Percentiles rank a stretch among this genome's conserved stretches.
These are phyloP conservation scores for Himalopsyche phryganea DNA, from an alignment of 1,140 invertebrate genomes.

Conservation along the genomic window DNA sequence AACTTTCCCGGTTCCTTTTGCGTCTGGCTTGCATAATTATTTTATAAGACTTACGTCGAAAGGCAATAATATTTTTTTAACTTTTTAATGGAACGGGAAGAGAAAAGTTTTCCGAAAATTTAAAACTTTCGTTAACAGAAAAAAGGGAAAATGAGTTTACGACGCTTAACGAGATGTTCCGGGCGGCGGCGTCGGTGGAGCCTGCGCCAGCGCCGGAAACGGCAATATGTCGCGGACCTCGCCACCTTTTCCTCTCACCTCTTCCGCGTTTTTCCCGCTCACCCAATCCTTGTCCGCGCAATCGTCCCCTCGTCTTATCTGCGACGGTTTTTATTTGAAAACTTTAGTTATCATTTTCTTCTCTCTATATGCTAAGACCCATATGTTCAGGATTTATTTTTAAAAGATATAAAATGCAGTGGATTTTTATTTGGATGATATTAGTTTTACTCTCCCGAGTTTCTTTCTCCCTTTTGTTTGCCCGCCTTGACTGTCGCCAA, in stretches of 20 bases:
- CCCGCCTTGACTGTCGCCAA: too few species aligned
- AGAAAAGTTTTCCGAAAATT: too few species aligned
- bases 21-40: too few species aligned
- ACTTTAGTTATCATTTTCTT: background rate
- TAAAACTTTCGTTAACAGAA: too few species aligned
- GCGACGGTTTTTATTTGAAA: slow-evolving; percentile 2
- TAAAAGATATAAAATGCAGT: slow-evolving; percentile 3
- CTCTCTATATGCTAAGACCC: background rate
- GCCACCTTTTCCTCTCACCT: background rate
- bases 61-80: too few species aligned
- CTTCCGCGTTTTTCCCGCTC: too few species aligned
- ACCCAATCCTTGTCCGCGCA: too few species aligned
- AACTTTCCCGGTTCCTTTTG: too few species aligned
- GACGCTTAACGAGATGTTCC: slow-evolving; percentile 3
- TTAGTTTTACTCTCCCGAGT: background rate
- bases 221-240: background rate
- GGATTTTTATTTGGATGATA: background rate
- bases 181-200: background rate
- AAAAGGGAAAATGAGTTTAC: background rate
- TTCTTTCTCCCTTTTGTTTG: background rate
- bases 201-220: background rate
- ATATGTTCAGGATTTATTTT: slow-evolving; percentile 3
- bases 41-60: too few species aligned
- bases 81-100: too few species aligned
- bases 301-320: background rate